phyloP scores from a whole-genome alignment of 2,113 vertebrate species.

The Suncus etruscus region DNA sequence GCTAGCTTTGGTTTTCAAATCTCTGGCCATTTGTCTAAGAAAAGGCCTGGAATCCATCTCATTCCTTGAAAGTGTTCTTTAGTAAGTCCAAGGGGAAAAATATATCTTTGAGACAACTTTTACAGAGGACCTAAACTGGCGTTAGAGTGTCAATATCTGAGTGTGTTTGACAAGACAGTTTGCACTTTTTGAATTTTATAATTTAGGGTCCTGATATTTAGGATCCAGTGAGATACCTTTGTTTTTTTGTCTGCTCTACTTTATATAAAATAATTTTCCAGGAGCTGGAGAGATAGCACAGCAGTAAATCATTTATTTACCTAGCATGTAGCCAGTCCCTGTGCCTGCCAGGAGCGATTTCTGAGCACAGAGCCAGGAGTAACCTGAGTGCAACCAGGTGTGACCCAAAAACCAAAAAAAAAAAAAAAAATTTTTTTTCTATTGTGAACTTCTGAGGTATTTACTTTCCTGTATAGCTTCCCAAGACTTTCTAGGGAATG shows the following conservation, averaged over 20 bases:
- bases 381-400: too few relatives aligned
- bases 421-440: too few relatives aligned
- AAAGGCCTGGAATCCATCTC: background rate
- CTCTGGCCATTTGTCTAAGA: background rate
- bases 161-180: background rate
- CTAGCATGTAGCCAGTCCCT: too few relatives aligned
- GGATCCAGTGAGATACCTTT: background rate
- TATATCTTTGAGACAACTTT: background rate
- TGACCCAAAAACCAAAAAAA: too few relatives aligned
- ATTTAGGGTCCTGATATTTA: background rate
- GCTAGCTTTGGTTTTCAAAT: background rate
- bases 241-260: background rate
- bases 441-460: background rate
- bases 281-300: background rate
- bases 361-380: too few relatives aligned
- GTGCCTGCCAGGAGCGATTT: too few relatives aligned
- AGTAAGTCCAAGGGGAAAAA: background rate
- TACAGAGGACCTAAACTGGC: background rate
- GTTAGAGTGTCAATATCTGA: background rate
- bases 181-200: background rate
- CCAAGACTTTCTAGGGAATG: background rate
- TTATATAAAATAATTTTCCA: background rate
- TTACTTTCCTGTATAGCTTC: background rate
- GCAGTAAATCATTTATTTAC: too few relatives aligned
- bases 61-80: background rate